Evolutionary conservation across 2,888 invertebrate genomes (phyloP).

Genomic region (Lepidochitona cinerea): DNA sequence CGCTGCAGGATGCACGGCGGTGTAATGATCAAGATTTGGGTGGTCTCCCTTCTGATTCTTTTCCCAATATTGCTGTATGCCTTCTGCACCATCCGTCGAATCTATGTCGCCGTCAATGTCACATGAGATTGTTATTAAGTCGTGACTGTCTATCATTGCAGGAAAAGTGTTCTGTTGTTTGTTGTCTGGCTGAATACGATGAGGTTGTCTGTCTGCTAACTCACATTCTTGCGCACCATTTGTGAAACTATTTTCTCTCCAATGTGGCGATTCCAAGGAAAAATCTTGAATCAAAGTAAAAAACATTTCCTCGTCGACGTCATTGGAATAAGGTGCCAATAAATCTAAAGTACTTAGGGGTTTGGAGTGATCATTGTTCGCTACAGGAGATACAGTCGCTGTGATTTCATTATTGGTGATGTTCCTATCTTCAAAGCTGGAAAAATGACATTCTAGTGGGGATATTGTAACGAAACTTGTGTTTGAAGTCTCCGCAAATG

Average conservation of each 20-base stretch:
- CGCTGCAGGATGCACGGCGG: neutral
- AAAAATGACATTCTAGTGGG: neutral
- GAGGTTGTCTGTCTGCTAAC: neutral
- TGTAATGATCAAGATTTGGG: neutral
- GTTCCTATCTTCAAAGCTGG: neutral
- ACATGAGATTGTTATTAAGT: neutral
- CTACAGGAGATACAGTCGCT: neutral
- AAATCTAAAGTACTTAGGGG: neutral
- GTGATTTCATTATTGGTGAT: too few relatives aligned
- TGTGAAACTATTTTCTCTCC: neutral
- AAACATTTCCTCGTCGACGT: neutral
- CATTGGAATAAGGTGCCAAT: neutral
- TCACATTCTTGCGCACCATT: too few relatives aligned
- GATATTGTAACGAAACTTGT: neutral
- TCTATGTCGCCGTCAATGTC: too few relatives aligned
- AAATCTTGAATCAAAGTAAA: neutral
- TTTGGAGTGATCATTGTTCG: neutral
- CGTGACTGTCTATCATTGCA: too few relatives aligned
- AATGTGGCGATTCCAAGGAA: neutral
- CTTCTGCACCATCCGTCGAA: neutral
- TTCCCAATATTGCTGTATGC: too few relatives aligned
- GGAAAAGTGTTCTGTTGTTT: neutral
- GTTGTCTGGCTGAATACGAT: too few relatives aligned
- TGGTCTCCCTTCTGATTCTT: neutral
- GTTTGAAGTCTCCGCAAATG: neutral